phyloP scores from a whole-genome alignment of 1,140 invertebrate species.

The Aricia agestis region DNA sequence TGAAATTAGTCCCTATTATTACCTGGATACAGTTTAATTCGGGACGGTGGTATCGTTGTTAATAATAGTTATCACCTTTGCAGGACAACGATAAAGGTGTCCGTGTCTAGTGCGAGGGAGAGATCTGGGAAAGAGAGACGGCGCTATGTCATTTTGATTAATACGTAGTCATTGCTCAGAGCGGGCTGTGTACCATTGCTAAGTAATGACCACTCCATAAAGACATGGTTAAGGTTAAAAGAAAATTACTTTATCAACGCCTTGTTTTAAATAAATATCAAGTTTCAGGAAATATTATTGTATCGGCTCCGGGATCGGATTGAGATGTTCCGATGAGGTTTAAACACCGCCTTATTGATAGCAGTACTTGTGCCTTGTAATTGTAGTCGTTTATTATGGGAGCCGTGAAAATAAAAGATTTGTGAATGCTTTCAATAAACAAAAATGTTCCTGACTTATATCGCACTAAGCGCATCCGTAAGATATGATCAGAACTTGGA shows the following conservation, averaged over 20 bases:
- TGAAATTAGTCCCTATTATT: slow-evolving; percentile 32
- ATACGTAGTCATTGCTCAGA: slow-evolving; percentile 75
- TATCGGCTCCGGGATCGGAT: slow-evolving; percentile 72
- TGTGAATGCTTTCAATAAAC: not conserved
- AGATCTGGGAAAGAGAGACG: slow-evolving; percentile 57
- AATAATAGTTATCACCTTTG: slow-evolving; percentile 37
- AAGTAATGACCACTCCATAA: slow-evolving; percentile 76
- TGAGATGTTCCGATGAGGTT: slow-evolving; percentile 69
- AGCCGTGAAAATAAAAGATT: slow-evolving; percentile 9
- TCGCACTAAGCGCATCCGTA: not conserved
- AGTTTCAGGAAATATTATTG: slow-evolving; percentile 76
- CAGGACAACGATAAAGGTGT: slow-evolving; percentile 49
- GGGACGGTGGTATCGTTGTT: slow-evolving; percentile 20
- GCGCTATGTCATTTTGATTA: slow-evolving; percentile 76
- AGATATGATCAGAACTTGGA: not conserved
- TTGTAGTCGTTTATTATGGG: slow-evolving; percentile 56
- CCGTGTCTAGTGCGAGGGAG: slow-evolving; percentile 62
- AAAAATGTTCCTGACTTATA: not conserved
- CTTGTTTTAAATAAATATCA: slow-evolving; percentile 76
- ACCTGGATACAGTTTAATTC: slow-evolving; percentile 24
- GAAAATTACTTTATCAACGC: slow-evolving; percentile 76
- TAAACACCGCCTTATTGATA: slow-evolving; percentile 70
- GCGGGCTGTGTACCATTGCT: slow-evolving; percentile 74
- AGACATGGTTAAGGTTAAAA: slow-evolving; percentile 76
- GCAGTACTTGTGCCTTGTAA: slow-evolving; percentile 69